Evolutionary conservation across 2,797 vertebrate genomes (phyloP), one percentile per base, ranked within the genome.

Genomic region (Syngnathus rostellatus): DNA sequence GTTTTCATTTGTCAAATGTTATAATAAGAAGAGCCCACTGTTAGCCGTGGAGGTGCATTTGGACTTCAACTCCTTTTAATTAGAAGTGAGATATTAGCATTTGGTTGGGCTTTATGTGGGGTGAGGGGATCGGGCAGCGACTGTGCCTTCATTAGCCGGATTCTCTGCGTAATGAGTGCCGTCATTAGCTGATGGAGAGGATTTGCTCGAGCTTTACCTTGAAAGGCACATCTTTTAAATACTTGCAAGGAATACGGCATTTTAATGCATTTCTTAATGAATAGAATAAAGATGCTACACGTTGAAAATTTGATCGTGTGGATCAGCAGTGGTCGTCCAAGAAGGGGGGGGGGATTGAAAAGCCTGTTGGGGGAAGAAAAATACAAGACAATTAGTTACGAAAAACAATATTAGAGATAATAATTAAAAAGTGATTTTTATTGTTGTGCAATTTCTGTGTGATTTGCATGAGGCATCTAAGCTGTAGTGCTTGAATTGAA

Each of bases 141-240:
- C 93, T 89, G 92, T 87, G 91, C 94, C 94, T 97, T 98, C 94
- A 96, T 98, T 97, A 98, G 92, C 91, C 90, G 89, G 92, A 92
- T 93, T 92, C 93, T 94, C 92, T 91, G 92, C 93, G 94, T 98
- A 98, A 98, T 96, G 96, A 98, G 97, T 90, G 91, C 92, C 93
- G 93, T 98, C 96, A 97, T 99, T 98, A 99, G 94, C 95, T 98
- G 95, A 98, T 96, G 92, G 94, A 98, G 93, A 93, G 94, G 94
- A 95, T 94, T 95, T 93, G 93, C 93, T 93, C 92, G 85, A 83
- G 91, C 92, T 92, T 92, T 95, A 93, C 94, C 94, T 98, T 98
- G 94, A 98, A 98, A 98, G 93, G 92, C 94, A 93, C 90, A 89
- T 94, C 90, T 95, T 94, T 94, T 95, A 93, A 94, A 94, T 94